Evolutionary conservation across 92 coral and sea anemone species (phyloP).

Genomic region (Porites divaricata): DNA sequence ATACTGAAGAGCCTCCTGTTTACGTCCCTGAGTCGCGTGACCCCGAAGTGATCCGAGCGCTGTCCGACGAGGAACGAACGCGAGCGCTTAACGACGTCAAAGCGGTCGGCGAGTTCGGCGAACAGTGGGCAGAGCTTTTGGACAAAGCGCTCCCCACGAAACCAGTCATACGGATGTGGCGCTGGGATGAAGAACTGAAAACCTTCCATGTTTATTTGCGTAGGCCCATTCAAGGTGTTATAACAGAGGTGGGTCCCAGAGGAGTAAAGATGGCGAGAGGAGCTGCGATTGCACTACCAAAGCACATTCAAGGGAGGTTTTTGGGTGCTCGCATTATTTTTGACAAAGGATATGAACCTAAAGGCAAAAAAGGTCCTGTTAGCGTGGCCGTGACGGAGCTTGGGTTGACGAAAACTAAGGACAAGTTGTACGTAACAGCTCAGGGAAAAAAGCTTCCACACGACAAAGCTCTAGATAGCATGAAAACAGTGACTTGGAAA

Average conservation of each 20-base stretch:
- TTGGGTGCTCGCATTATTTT: constrained; percentile 48
- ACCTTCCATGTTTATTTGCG: constrained; percentile 81
- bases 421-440: constrained; percentile 78
- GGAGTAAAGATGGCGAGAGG: constrained; percentile 95
- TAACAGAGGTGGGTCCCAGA: constrained; percentile 86
- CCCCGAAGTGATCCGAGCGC: constrained; percentile 83
- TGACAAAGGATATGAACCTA: constrained; percentile 85
- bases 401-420: constrained; percentile 52
- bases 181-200: constrained; percentile 54
- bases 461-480: constrained; percentile 89
- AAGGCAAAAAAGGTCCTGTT: constrained; percentile 94
- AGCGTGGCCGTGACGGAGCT: constrained; percentile 76
- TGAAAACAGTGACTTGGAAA: constrained; percentile 82
- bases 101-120: constrained; percentile 53
- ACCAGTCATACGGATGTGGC: constrained; percentile 85
- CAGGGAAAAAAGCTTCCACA: constrained; percentile 79
- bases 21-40: constrained; percentile 92
- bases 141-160: constrained; percentile 86
- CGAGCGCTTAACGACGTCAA: constrained; percentile 72
- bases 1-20: constrained; percentile 78
- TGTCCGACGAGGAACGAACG: constrained; percentile 84
- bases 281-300: constrained; percentile 84
- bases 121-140: constrained; percentile 79
- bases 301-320: constrained; percentile 74
- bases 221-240: constrained; percentile 79